Conservation (phyloP, 2,888 invertebrate genomes). For the Acrobasis repandana region DNA sequence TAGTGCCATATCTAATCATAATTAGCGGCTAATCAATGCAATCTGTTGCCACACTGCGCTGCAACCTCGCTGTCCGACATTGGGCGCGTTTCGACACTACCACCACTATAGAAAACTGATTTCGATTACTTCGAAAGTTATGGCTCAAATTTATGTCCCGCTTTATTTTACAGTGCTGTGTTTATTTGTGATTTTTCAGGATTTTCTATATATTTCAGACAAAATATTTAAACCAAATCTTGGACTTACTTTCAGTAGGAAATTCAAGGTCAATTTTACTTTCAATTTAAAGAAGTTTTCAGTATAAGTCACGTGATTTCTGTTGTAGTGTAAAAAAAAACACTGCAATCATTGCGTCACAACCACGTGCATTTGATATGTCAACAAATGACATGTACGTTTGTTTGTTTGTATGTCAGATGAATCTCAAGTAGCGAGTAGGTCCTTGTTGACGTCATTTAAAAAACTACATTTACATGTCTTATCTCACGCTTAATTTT, state of each 20-base stretch:
- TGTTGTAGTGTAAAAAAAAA: not conserved
- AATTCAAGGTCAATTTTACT: not conserved
- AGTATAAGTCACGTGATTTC: not conserved
- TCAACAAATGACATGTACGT: constrained; percentile 15
- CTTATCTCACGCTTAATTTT: constrained; percentile 10
- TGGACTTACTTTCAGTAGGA: not conserved
- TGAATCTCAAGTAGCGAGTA: not conserved
- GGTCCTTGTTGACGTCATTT: not conserved
- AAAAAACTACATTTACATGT: not conserved
- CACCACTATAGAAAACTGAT: constrained; percentile 50
- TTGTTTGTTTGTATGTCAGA: constrained; percentile 12
- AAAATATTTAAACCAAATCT: not conserved
- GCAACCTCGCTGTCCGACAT: constrained; percentile 53
- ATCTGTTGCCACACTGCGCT: constrained; percentile 46
- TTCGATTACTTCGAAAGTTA: constrained; percentile 54
- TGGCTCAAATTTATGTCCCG: constrained; percentile 9
- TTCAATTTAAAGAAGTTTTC: not conserved
- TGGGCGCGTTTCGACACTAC: constrained; percentile 55
- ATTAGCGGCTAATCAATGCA: constrained; percentile 37
- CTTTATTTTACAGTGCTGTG: constrained; percentile 9
- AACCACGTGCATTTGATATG: constrained; percentile 16
- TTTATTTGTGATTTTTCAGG: constrained; percentile 16
- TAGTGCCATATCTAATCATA: constrained; percentile 35
- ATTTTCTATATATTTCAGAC: constrained; percentile 3
- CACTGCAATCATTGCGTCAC: constrained; percentile 5